A percentile compares a stretch with the other conserved stretches of the same genome.
Evolutionary conservation across 2,888 invertebrate genomes (phyloP).

Genomic region (Athalia rosae): DNA sequence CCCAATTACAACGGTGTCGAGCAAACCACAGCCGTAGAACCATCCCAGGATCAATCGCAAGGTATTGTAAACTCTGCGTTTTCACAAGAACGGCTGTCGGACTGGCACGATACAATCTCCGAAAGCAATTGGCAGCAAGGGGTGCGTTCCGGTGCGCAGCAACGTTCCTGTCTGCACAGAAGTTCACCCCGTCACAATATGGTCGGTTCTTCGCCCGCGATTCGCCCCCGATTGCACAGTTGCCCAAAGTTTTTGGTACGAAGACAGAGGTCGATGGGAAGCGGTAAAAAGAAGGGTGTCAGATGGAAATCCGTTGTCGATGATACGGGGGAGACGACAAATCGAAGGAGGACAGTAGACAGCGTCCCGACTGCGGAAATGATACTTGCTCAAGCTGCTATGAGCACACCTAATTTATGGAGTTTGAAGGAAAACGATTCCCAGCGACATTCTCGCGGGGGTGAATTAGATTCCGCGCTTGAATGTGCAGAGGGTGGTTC

Average conservation of each 20-base stretch:
- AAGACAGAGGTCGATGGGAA: constrained; percentile 61
- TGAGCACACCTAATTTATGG: constrained; percentile 60
- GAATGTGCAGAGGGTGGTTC: no score
- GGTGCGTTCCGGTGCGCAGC: not conserved
- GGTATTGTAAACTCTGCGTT: constrained; percentile 62
- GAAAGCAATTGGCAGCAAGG: not conserved
- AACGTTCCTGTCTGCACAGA: constrained; percentile 14
- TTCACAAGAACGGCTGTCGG: constrained; percentile 53
- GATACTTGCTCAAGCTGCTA: constrained; percentile 53
- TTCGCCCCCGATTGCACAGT: constrained; percentile 56
- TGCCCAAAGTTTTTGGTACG: constrained; percentile 60
- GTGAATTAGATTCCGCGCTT: not conserved
- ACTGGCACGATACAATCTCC: no score
- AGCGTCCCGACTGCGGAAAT: constrained; percentile 55
- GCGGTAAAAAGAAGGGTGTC: constrained; percentile 64
- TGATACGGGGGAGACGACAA: constrained; percentile 44
- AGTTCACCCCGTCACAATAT: not conserved
- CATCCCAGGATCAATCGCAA: constrained; percentile 3
- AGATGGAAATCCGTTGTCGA: constrained; percentile 66
- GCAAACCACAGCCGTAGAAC: constrained; percentile 19
- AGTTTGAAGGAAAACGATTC: constrained; percentile 44
- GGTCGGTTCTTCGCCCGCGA: not conserved
- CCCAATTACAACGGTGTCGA: constrained; percentile 37
- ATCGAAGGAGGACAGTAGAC: constrained; percentile 60
- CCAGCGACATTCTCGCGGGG: not conserved